Evolutionary conservation across 2,888 invertebrate species (phyloP).

Genomic region (Synergus gifuensis): DNA sequence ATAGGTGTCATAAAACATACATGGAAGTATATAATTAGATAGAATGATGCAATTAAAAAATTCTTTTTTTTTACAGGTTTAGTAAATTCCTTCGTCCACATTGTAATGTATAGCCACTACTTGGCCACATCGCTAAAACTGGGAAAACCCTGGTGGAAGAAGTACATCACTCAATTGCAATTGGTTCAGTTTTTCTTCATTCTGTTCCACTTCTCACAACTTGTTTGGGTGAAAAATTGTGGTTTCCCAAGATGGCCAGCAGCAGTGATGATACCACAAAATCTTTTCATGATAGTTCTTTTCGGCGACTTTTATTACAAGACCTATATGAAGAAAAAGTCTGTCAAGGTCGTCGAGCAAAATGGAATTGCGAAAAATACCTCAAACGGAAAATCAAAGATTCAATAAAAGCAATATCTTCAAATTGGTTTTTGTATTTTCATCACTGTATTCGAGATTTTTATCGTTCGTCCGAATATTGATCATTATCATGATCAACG

Average conservation of each 20-base stretch:
- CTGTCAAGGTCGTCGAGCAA: slow-evolving; percentile 50
- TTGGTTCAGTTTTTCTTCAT: slow-evolving; percentile 85
- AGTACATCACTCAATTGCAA: slow-evolving; percentile 90
- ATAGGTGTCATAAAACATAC: too few species aligned
- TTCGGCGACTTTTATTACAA: slow-evolving; percentile 85
- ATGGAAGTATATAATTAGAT: too few species aligned
- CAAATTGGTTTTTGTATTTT: not conserved
- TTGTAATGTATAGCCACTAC: slow-evolving; percentile 91
- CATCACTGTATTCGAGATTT: slow-evolving; percentile 2
- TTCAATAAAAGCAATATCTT: slow-evolving; percentile 47
- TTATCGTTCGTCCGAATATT: not conserved
- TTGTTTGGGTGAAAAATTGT: slow-evolving; percentile 80
- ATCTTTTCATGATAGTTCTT: slow-evolving; percentile 83
- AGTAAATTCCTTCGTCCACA: slow-evolving; percentile 87
- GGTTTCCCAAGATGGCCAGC: slow-evolving; percentile 81
- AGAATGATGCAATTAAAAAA: not conserved
- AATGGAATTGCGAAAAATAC: slow-evolving; percentile 57
- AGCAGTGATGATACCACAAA: slow-evolving; percentile 82
- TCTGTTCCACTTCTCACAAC: slow-evolving; percentile 79
- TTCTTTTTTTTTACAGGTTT: slow-evolving; percentile 77
- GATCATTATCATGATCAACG: not conserved
- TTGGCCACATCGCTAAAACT: slow-evolving; percentile 83
- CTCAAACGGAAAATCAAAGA: slow-evolving; percentile 61
- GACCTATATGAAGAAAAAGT: slow-evolving; percentile 78
- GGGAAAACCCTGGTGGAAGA: slow-evolving; percentile 88